Evolutionary conservation across 2,113 vertebrate species (phyloP).

Genomic region (Thryonomys swinderianus): DNA sequence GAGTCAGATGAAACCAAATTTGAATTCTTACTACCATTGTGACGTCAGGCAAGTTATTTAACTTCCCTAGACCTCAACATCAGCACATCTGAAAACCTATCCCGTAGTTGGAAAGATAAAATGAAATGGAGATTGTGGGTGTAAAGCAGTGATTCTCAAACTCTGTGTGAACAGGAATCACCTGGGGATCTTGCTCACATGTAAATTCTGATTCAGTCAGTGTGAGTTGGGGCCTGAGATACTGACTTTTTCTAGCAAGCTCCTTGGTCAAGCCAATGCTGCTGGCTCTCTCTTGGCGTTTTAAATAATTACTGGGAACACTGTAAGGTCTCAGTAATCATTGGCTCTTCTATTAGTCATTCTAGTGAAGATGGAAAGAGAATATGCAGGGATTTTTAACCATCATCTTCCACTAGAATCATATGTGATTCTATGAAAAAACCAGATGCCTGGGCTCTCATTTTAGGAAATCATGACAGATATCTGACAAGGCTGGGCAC

Average conservation of each 20-base stretch:
- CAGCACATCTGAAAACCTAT: neutral
- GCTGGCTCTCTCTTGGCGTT: neutral
- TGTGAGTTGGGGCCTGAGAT: neutral
- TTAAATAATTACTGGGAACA: neutral
- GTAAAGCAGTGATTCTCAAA: neutral
- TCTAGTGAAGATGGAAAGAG: neutral
- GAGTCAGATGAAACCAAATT: neutral
- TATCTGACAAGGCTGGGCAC: too few species aligned
- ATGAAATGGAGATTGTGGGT: neutral
- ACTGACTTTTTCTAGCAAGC: constrained; percentile 20
- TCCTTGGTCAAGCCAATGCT: neutral
- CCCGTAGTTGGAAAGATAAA: neutral
- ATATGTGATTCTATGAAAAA: neutral
- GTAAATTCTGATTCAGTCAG: constrained; percentile 3
- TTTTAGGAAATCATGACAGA: neutral
- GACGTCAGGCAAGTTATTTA: neutral
- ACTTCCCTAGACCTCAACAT: neutral
- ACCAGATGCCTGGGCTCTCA: neutral
- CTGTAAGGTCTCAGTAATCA: neutral
- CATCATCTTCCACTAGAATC: neutral
- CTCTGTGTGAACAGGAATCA: neutral
- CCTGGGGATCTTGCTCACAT: neutral
- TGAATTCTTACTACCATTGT: neutral
- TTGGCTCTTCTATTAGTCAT: neutral
- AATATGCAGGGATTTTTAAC: neutral